phyloP scores from a whole-genome alignment of 2,888 invertebrate genomes.

The Dasysyrphus tricinctus region DNA sequence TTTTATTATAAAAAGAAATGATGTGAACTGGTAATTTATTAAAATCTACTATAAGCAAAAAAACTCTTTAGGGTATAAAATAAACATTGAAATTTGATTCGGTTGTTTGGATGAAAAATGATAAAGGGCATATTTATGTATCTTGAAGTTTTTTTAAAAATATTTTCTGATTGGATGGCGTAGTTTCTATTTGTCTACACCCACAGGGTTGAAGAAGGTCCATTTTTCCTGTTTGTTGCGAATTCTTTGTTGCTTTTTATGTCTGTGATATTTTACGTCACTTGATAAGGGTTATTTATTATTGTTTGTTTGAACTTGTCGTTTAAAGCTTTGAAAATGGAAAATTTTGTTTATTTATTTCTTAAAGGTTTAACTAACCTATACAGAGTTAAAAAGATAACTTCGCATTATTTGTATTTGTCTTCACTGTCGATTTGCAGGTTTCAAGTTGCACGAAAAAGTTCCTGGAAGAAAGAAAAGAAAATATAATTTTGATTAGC shows the following conservation, averaged over 20 bases:
- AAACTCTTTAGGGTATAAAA: neutral
- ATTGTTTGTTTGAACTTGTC: neutral
- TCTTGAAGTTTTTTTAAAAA: neutral
- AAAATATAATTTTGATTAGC: too few species aligned
- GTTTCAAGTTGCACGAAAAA: too few species aligned
- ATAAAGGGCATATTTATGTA: constrained; percentile 27
- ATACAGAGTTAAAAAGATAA: too few species aligned
- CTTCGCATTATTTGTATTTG: too few species aligned
- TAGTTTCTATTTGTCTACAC: neutral
- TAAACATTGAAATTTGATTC: constrained; percentile 45
- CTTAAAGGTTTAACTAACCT: too few species aligned
- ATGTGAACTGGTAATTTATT: constrained; percentile 31
- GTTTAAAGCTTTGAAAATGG: too few species aligned
- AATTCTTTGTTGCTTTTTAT: neutral
- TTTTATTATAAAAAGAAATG: constrained; percentile 2
- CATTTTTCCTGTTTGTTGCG: neutral
- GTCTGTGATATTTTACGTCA: neutral
- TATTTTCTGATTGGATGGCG: constrained; percentile 1
- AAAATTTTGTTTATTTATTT: too few species aligned
- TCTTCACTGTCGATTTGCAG: too few species aligned
- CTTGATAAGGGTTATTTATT: neutral
- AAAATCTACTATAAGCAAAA: constrained; percentile 17
- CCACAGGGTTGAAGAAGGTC: neutral
- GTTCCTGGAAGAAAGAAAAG: too few species aligned
- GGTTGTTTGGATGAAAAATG: constrained; percentile 15